Conservation (phyloP, 2,797 vertebrate species). For the Danionella dracula region DNA sequence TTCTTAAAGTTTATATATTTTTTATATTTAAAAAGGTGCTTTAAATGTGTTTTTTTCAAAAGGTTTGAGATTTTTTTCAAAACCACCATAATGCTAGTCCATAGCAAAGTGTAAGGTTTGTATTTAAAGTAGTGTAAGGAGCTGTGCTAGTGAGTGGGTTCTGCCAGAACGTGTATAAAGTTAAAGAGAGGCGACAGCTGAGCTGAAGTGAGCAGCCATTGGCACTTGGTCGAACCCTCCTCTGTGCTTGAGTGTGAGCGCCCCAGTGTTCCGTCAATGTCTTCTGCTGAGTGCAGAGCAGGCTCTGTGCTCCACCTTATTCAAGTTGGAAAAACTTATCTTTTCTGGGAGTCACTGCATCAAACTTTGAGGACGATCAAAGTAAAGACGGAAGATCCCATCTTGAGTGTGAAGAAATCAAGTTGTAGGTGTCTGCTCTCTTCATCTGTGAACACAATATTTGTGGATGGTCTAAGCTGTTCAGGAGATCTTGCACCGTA, state of each 20-base stretch:
- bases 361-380: background rate
- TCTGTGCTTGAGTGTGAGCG: slow-evolving; percentile 54
- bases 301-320: slow-evolving; percentile 53
- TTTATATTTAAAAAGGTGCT: too few relatives aligned
- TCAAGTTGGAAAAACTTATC: slow-evolving; percentile 34
- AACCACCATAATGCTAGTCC: background rate
- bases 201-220: slow-evolving; percentile 67
- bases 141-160: slow-evolving; percentile 14
- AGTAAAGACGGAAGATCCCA: slow-evolving; percentile 13
- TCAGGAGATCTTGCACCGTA: background rate
- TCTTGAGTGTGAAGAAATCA: slow-evolving; percentile 26
- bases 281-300: slow-evolving; percentile 44
- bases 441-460: background rate
- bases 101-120: too few relatives aligned
- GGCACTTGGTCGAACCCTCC: slow-evolving; percentile 32
- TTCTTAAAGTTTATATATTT: too few relatives aligned
- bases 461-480: slow-evolving; percentile 2
- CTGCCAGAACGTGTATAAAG: slow-evolving; percentile 48
- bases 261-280: slow-evolving; percentile 49
- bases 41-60: too few relatives aligned
- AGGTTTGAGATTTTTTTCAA: too few relatives aligned
- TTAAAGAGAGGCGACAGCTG: slow-evolving; percentile 77
- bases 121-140: slow-evolving; percentile 25
- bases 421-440: slow-evolving; percentile 26
- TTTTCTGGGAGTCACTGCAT: slow-evolving; percentile 29